These are phyloP conservation scores for Limonius californicus DNA, from an alignment of 1,140 invertebrate genomes.

Conservation along the genomic window DNA sequence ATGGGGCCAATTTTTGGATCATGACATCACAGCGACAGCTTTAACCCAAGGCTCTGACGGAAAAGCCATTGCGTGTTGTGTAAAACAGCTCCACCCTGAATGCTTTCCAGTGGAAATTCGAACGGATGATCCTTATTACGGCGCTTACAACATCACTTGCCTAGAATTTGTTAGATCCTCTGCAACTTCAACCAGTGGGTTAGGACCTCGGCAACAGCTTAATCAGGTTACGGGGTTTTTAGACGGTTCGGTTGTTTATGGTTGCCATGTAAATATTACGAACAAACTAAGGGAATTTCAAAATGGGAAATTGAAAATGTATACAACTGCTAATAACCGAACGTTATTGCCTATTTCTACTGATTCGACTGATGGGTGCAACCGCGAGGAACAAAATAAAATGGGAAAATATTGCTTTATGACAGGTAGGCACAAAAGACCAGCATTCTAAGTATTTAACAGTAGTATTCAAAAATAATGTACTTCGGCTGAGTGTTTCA, in stretches of 20 bases:
- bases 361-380: constrained; percentile 72
- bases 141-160: constrained; percentile 62
- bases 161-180: constrained; percentile 83
- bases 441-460: too few relatives aligned
- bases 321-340: constrained; percentile 58
- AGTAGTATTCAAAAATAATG: too few relatives aligned
- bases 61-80: constrained; percentile 62
- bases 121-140: constrained; percentile 64
- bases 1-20: constrained; percentile 96
- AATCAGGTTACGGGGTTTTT: constrained; percentile 88
- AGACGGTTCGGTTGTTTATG: constrained; percentile 86
- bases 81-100: constrained; percentile 61
- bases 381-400: constrained; percentile 59
- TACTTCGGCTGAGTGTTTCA: too few relatives aligned
- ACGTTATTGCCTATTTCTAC: constrained; percentile 67
- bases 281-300: constrained; percentile 53
- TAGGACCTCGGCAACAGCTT: constrained; percentile 80
- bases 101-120: constrained; percentile 74
- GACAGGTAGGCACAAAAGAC: constrained; percentile 49
- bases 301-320: constrained; percentile 62
- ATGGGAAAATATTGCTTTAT: constrained; percentile 75
- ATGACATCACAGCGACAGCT: constrained; percentile 86
- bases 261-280: constrained; percentile 55
- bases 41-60: constrained; percentile 63
- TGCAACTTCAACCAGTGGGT: constrained; percentile 80